Evolutionary conservation across 2,888 invertebrate genomes (phyloP).

Genomic region (Cosmia trapezina): DNA sequence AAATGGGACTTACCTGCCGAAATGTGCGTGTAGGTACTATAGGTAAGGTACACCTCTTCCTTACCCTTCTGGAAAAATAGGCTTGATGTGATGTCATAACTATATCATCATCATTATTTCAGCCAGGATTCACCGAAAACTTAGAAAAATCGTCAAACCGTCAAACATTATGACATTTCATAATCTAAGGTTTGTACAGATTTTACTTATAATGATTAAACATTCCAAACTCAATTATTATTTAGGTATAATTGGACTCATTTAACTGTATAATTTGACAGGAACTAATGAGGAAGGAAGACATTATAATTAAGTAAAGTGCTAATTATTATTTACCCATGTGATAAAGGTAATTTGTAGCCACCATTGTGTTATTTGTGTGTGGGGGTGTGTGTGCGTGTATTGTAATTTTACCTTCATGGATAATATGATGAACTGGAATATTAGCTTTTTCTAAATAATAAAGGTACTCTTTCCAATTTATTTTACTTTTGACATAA

Average conservation of each 20-base stretch:
- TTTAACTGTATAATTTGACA: not conserved
- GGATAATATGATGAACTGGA: not conserved
- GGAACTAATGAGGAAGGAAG: constrained; percentile 21
- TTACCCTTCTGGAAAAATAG: not conserved
- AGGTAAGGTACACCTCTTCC: not conserved
- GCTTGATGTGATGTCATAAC: not conserved
- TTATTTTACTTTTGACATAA: no score
- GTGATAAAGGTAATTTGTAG: not conserved
- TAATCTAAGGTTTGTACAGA: no score
- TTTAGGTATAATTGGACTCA: constrained; percentile 7
- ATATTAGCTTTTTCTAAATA: no score
- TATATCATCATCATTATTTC: no score
- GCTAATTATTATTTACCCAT: not conserved
- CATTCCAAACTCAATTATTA: not conserved
- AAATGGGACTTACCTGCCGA: not conserved
- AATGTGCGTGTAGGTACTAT: not conserved
- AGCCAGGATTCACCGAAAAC: no score
- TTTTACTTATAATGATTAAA: not conserved
- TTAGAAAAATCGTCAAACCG: no score
- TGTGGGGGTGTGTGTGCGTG: no score
- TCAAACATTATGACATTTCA: no score
- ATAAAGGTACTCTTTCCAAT: no score
- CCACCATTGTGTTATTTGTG: not conserved
- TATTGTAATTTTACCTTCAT: not conserved
- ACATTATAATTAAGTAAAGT: not conserved